Evolutionary conservation across 2,888 invertebrate species (phyloP).

Genomic region (Furcula furcula): DNA sequence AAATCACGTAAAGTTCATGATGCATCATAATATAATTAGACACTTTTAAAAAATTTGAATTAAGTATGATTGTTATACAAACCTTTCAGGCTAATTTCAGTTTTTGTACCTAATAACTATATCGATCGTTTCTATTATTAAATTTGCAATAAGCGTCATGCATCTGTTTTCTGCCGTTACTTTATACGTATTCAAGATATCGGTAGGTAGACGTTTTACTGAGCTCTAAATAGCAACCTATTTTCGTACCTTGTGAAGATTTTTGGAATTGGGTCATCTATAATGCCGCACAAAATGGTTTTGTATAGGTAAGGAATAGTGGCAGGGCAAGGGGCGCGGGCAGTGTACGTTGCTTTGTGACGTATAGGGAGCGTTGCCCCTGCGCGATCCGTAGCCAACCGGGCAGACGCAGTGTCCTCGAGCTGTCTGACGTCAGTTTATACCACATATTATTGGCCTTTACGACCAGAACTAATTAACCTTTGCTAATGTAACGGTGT

Average conservation of each 20-base stretch:
- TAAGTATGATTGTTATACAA: too few relatives aligned
- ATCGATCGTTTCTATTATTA: background rate
- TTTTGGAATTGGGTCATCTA: conserved; percentile 46
- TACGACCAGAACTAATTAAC: conserved; percentile 3
- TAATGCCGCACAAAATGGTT: conserved; percentile 29
- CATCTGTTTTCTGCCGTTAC: conserved; percentile 7
- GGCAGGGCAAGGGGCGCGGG: conserved; percentile 29
- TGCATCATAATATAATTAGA: too few relatives aligned
- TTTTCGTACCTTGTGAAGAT: conserved; percentile 29
- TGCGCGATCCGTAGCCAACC: conserved; percentile 32
- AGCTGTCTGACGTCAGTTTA: conserved; percentile 43
- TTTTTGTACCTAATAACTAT: background rate
- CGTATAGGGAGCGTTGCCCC: conserved; percentile 58
- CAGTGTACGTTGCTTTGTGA: conserved; percentile 30
- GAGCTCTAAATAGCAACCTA: conserved; percentile 25
- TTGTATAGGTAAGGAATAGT: conserved; percentile 22
- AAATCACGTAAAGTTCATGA: too few relatives aligned
- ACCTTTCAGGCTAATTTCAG: too few relatives aligned
- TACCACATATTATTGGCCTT: conserved; percentile 27
- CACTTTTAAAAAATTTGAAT: too few relatives aligned
- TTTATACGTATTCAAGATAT: conserved; percentile 10
- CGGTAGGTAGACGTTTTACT: conserved; percentile 6
- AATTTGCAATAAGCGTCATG: conserved; percentile 5
- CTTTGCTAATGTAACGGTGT: too few relatives aligned
- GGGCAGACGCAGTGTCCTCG: conserved; percentile 13